Evolutionary conservation across 2,888 invertebrate genomes (phyloP).

Genomic region (Amiota communis): DNA sequence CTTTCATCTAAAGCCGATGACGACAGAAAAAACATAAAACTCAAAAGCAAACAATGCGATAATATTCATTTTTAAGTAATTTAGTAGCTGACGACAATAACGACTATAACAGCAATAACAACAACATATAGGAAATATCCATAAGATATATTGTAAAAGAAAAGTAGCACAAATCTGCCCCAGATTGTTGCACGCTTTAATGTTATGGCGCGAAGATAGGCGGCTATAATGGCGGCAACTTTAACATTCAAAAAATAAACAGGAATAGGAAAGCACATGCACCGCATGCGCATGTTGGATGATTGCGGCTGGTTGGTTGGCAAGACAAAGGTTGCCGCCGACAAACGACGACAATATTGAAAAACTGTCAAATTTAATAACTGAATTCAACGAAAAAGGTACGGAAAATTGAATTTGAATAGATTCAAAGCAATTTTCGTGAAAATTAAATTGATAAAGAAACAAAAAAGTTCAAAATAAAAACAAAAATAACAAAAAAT

Average conservation of each 20-base stretch:
- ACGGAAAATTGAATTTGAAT: constrained; percentile 55
- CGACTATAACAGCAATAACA: not conserved
- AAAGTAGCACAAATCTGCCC: constrained; percentile 20
- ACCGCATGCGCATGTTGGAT: not conserved
- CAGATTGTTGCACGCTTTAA: constrained; percentile 35
- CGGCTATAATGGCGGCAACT: not conserved
- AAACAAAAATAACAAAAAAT: not conserved
- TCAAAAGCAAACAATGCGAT: constrained; percentile 27
- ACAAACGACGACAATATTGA: constrained; percentile 15
- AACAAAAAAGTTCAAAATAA: no score
- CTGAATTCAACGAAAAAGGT: constrained; percentile 59
- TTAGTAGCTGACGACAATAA: constrained; percentile 53
- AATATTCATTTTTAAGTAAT: constrained; percentile 43
- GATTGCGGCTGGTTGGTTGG: constrained; percentile 37
- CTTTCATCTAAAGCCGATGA: constrained; percentile 55
- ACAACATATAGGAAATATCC: not conserved
- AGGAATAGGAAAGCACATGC: not conserved
- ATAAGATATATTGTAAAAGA: not conserved
- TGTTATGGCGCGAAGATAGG: constrained; percentile 32
- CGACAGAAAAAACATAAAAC: constrained; percentile 56
- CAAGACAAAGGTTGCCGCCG: constrained; percentile 51
- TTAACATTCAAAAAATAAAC: not conserved
- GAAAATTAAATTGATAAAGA: constrained; percentile 27
- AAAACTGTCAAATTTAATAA: constrained; percentile 65
- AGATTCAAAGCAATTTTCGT: constrained; percentile 17